Evolutionary conservation across 2,888 invertebrate genomes (phyloP), one percentile per base, ranked within the genome.

Genomic region (Nomada hirtipes): DNA sequence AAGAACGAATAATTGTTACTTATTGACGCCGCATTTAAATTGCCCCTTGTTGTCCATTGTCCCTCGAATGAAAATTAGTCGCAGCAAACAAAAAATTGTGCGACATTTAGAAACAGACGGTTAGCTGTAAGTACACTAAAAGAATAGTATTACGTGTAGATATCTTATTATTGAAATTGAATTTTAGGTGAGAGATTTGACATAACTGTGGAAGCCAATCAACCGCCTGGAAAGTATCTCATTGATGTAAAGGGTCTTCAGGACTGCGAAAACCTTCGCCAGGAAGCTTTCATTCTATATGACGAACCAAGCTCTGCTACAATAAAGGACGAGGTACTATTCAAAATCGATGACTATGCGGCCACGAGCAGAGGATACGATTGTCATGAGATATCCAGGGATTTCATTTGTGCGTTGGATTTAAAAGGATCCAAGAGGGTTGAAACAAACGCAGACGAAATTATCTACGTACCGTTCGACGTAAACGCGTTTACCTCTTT

Each of bases 181-280:
- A 78, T 94, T 94, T 76, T 94, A 94, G 96, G 96, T 0, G 96
- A 96, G 88, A 94, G 96, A 59, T 95, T 95, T 94, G 96, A 96
- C 83, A 94, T 96, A 2, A 94, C 95, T 1, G 90, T 96, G 10
- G 93, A 94, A 11, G 95, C 96, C 1, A 93, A 95, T 53, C 94
- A 95, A 86, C 90, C 93, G 2, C 90, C 93, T 4, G 94, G 94
- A 1, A 95, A 95, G 0, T 96, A 96, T 88, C 95, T 95, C 95
- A 88, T 96, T 42, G 93, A 94, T 52, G 93, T 95, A 20, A 92
- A 93, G 13, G 96, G 96, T 0, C 87, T 94, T 47, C 94, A 94
- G 79, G 94, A 94, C 61, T 96, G 96, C 92, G 94, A 92, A 75
- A 91, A 92, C 2, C 87, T 95, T 20, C 87, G 82, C 1, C 92